A percentile compares a stretch with the other conserved stretches of the same genome.
These are phyloP conservation scores for Sarcophilus harrisii DNA, from an alignment of 2,797 vertebrate genomes.

Conservation along the genomic window DNA sequence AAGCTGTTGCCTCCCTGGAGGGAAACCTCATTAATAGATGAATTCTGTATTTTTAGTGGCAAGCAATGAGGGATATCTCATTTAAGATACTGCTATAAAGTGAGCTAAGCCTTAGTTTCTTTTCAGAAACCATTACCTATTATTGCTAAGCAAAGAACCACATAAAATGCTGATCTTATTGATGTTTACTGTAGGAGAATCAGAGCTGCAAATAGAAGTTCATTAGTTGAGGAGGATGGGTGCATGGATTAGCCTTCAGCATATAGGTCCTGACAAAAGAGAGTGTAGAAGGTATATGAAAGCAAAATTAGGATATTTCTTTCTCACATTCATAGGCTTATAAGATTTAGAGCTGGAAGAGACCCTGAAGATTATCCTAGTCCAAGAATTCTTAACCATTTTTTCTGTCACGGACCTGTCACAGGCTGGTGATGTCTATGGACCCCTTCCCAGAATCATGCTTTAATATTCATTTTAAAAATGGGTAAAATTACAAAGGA, in stretches of 20 bases:
- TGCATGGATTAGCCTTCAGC: neutral
- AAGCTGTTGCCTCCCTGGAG: neutral
- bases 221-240: slow-evolving; percentile 54
- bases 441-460: neutral
- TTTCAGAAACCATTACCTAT: slow-evolving; percentile 59
- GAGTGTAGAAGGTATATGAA: neutral
- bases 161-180: slow-evolving; percentile 42
- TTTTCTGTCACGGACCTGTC: neutral
- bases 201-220: neutral
- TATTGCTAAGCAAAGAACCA: slow-evolving; percentile 51
- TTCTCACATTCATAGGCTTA: neutral
- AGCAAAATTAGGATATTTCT: neutral
- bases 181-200: slow-evolving; percentile 24
- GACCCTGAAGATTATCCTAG: neutral
- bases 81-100: slow-evolving; percentile 22
- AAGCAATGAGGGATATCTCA: neutral
- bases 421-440: neutral
- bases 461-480: neutral
- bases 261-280: neutral
- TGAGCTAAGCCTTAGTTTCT: slow-evolving; percentile 54
- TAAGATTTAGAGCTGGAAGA: neutral
- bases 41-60: slow-evolving; percentile 32
- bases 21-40: neutral
- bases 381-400: neutral
- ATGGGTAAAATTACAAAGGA: neutral